Evolutionary conservation across 2,797 vertebrate genomes (phyloP).

Genomic region (Morus bassanus): DNA sequence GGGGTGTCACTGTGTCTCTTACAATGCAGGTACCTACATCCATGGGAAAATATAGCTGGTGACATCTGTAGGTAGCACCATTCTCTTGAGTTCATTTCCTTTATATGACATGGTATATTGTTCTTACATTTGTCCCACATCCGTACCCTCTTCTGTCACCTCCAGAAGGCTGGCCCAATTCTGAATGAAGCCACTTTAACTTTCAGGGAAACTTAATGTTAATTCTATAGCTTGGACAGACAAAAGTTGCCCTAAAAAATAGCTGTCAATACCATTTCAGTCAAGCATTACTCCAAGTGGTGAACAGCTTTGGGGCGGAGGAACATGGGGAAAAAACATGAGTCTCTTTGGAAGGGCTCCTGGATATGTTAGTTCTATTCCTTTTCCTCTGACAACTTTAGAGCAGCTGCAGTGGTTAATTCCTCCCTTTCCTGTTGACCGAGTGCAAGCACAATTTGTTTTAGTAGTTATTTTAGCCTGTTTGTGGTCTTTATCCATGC

Average conservation of each 20-base stretch:
- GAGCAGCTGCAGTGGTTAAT: not conserved
- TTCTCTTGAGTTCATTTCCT: not conserved
- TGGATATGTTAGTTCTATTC: not conserved
- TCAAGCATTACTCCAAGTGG: not conserved
- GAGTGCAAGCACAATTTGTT: not conserved
- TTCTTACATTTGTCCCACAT: not conserved
- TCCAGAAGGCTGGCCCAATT: not conserved
- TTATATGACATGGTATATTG: not conserved
- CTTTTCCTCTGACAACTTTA: not conserved
- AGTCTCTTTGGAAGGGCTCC: not conserved
- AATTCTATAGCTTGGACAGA: not conserved
- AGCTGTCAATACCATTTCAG: not conserved
- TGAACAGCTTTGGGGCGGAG: not conserved
- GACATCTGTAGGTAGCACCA: not conserved
- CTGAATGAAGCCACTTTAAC: not conserved
- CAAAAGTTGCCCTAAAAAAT: not conserved
- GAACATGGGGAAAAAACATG: rapidly evolving
- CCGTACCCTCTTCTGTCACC: not conserved
- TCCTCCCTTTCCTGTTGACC: not conserved
- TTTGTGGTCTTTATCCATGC: not conserved
- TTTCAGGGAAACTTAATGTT: not conserved
- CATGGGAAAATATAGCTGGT: not conserved
- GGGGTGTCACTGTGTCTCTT: not conserved
- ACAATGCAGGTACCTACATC: not conserved
- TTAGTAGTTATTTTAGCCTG: not conserved